Conservation (phyloP, 2,888 invertebrate species). For the Beris morrisii region DNA sequence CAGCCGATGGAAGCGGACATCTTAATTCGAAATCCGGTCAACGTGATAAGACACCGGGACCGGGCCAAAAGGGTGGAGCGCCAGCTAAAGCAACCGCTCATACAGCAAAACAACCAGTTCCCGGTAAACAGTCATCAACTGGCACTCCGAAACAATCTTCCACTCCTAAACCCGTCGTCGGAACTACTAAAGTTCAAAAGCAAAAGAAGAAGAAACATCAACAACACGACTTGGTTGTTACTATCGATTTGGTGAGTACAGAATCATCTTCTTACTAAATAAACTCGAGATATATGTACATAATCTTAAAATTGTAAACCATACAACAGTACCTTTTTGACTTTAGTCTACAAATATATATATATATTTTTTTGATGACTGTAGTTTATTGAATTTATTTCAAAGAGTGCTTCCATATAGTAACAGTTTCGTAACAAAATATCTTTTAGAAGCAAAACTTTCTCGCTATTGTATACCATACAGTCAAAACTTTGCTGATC, state of each 20-base stretch:
- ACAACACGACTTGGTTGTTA: slow-evolving; percentile 79
- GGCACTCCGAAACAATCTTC: slow-evolving; percentile 42
- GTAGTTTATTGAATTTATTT: no score
- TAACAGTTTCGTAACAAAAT: no score
- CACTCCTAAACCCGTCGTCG: slow-evolving; percentile 50
- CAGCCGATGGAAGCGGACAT: slow-evolving; percentile 75
- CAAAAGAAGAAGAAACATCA: slow-evolving; percentile 79
- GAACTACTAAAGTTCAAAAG: slow-evolving; percentile 67
- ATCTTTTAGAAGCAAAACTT: no score
- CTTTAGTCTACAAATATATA: no score
- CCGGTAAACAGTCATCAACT: slow-evolving; percentile 60
- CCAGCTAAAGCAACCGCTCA: slow-evolving; percentile 64
- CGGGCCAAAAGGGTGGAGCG: slow-evolving; percentile 61
- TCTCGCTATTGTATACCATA: no score
- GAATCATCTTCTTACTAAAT: background rate
- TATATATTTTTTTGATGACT: no score
- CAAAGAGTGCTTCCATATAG: no score
- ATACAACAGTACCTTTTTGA: no score
- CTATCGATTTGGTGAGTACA: slow-evolving; percentile 75
- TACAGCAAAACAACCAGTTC: slow-evolving; percentile 59
- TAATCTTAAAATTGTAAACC: no score
- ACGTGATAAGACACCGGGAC: slow-evolving; percentile 58
- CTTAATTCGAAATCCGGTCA: slow-evolving; percentile 56
- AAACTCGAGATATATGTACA: background rate
- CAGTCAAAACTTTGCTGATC: no score